Evolutionary conservation across 1,140 invertebrate species (phyloP).

Genomic region (Heliothis subflexa): DNA sequence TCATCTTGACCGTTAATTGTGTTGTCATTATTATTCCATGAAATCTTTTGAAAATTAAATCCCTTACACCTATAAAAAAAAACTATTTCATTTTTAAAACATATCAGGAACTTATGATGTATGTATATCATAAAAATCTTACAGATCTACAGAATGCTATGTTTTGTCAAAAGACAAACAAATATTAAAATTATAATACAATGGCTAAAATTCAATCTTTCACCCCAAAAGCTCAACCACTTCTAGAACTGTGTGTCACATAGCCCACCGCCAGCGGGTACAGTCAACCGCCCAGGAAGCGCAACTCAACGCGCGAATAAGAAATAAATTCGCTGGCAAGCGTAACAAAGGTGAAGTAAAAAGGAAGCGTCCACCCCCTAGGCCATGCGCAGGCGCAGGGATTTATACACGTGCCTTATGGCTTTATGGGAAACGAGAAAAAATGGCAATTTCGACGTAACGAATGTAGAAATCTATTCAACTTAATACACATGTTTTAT

Average conservation of each 20-base stretch:
- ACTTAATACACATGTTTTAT: background rate
- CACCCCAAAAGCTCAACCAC: no score
- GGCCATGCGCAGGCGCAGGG: constrained; percentile 60
- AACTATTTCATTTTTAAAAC: no score
- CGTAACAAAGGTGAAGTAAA: constrained; percentile 84
- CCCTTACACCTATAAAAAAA: no score
- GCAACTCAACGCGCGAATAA: constrained; percentile 81
- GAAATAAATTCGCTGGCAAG: constrained; percentile 82
- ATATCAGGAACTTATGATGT: no score
- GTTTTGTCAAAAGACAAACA: no score
- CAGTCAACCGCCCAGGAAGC: constrained; percentile 83
- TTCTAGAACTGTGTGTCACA: constrained; percentile 45
- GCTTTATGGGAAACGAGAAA: constrained; percentile 56
- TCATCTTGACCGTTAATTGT: background rate
- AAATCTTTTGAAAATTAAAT: background rate
- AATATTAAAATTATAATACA: no score
- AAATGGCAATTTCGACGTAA: constrained; percentile 47
- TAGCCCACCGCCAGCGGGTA: constrained; percentile 64
- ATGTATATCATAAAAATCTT: no score
- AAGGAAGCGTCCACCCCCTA: constrained; percentile 68
- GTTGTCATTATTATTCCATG: background rate
- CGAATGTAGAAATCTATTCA: constrained; percentile 44
- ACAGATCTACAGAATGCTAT: no score
- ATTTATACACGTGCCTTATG: constrained; percentile 72
- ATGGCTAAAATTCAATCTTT: no score